Conservation (phyloP, 2,888 invertebrate genomes). For the Tridacna crocea region DNA sequence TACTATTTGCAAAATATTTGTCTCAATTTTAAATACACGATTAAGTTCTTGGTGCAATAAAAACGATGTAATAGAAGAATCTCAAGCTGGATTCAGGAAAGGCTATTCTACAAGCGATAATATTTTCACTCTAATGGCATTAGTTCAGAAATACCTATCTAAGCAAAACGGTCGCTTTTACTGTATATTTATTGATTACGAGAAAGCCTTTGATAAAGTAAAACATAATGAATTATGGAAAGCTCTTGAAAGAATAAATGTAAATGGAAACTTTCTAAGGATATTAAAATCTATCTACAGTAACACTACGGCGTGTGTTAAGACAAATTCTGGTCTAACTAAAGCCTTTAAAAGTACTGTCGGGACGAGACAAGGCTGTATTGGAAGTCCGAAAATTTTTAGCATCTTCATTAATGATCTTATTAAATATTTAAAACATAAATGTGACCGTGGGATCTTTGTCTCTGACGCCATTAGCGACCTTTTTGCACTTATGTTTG, state of each 20-base stretch:
- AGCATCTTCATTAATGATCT: slow-evolving; percentile 24
- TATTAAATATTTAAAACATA: slow-evolving; percentile 10
- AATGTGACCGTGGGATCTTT: slow-evolving; percentile 16
- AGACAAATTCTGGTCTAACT: neutral
- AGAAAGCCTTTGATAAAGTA: slow-evolving; percentile 40
- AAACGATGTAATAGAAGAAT: slow-evolving; percentile 37
- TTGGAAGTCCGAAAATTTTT: slow-evolving; percentile 13
- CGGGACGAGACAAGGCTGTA: slow-evolving; percentile 22
- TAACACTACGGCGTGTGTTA: neutral
- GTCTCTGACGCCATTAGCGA: slow-evolving; percentile 11
- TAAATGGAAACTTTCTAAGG: slow-evolving; percentile 18
- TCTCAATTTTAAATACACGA: slow-evolving; percentile 14
- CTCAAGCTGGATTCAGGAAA: slow-evolving; percentile 36
- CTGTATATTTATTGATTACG: slow-evolving; percentile 33
- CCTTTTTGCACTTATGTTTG: slow-evolving; percentile 7
- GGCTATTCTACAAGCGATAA: slow-evolving; percentile 42
- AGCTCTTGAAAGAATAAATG: slow-evolving; percentile 2
- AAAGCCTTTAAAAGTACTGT: slow-evolving; percentile 4
- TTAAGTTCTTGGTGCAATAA: slow-evolving; percentile 27
- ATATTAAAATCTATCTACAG: slow-evolving; percentile 21
- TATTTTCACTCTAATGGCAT: slow-evolving; percentile 31
- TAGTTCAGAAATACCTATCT: slow-evolving; percentile 39
- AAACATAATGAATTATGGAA: slow-evolving; percentile 27
- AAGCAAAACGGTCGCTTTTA: slow-evolving; percentile 36
- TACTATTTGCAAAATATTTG: slow-evolving; percentile 34